phyloP scores from a whole-genome alignment of 2,797 vertebrate species.

The Bovichtus diacanthus region DNA sequence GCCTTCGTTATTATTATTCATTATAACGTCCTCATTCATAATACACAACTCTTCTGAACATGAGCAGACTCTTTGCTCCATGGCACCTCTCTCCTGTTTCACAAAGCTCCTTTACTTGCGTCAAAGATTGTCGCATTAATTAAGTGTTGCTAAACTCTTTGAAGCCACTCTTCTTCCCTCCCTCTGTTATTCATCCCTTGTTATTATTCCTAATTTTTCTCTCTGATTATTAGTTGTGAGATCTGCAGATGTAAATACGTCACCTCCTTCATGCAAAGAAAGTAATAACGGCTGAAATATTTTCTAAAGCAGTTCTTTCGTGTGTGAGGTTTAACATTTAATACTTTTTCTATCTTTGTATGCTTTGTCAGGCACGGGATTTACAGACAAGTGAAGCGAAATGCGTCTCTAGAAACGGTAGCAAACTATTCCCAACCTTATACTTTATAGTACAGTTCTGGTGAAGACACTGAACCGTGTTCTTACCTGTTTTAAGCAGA shows the following conservation, averaged over 20 bases:
- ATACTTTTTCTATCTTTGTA: not conserved
- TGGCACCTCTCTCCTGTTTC: slow-evolving; percentile 25
- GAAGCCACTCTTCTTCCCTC: not conserved
- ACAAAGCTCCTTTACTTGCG: slow-evolving; percentile 21
- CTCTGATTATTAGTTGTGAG: not conserved
- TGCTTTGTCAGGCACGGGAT: not conserved
- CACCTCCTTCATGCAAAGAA: not conserved
- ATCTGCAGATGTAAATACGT: not conserved
- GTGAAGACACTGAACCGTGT: not conserved
- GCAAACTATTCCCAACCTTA: not conserved
- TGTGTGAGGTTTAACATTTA: not conserved
- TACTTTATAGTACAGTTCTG: not conserved
- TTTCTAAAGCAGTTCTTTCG: not conserved
- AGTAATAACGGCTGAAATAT: not conserved
- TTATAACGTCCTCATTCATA: slow-evolving; percentile 64
- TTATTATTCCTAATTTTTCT: not conserved
- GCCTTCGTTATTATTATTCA: too few relatives aligned
- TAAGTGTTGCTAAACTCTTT: slow-evolving; percentile 5
- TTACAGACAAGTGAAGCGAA: not conserved
- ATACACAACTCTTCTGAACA: slow-evolving; percentile 51
- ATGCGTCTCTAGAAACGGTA: not conserved
- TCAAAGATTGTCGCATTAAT: slow-evolving; percentile 30
- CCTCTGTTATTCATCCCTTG: not conserved
- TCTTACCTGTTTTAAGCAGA: not conserved
- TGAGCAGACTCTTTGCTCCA: slow-evolving; percentile 44